Evolutionary conservation across 1,140 invertebrate genomes (phyloP), one percentile per base, ranked within the genome.

Genomic region (Lethrus apterus): DNA sequence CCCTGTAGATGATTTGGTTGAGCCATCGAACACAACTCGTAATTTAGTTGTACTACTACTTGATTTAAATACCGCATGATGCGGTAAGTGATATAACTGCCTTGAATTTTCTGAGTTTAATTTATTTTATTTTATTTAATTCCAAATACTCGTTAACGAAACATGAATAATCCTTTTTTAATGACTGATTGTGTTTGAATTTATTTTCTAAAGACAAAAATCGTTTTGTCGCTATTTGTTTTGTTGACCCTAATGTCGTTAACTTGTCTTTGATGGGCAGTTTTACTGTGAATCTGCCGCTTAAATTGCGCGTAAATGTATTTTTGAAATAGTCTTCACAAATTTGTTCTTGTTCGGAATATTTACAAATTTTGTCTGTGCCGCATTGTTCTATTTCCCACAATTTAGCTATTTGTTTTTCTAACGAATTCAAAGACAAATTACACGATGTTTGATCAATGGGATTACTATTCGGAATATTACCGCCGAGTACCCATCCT

Each of bases 71-170:
- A 73, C 63, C 1, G 3, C 70, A 44, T 53, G 70, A 71, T 46
- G 44, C 9, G 48, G 48, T 21, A 49, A n/a, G 18, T 26, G 44
- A 44, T 33, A 34, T n/a, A n/a, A n/a, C n/a, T n/a, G n/a, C n/a
- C n/a, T n/a, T 40, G 21, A 40, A n/a, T n/a, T n/a, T n/a, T 14
- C 35, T 33, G 3, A 8, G 11, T 30, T 7, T n/a, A 20, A 26
- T 24, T 13, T 5, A 7, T 19, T 29, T 33, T 24, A 68, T 64
- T 36, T 68, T 66, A 19, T 59, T 60, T n/a, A 68, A 24, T 1
- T 45, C 10, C 15, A 58, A 32, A 45, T 68, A 69, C 42, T 69
- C 66, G 2, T 51, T 11, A 48, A 70, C 61, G 36, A 63, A 64
- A 17, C 55, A 11, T 0, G 42, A 10, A 18, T 50, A 48, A 15